These are phyloP conservation scores for Sphyrna mokarran DNA, from an alignment of 2,113 vertebrate genomes.

Conservation along the genomic window DNA sequence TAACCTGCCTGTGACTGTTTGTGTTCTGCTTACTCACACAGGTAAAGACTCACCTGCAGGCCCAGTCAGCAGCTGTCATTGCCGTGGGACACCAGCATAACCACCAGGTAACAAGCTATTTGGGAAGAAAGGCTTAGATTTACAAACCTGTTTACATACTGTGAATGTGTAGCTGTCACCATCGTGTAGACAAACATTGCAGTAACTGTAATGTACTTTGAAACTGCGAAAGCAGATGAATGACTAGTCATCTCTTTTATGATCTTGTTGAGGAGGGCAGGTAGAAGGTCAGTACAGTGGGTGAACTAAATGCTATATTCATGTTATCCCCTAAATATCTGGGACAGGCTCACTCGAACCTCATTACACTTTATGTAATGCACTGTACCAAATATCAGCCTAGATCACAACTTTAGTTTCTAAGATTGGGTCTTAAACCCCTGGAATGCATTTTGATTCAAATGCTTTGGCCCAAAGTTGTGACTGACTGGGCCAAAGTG, in stretches of 20 bases:
- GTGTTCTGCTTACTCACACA: slow-evolving; percentile 43
- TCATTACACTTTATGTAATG: background rate
- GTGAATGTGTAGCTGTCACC: background rate
- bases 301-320: background rate
- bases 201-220: background rate
- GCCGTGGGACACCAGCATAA: slow-evolving; percentile 90
- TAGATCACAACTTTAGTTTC: background rate
- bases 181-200: background rate
- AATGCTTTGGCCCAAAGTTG: background rate
- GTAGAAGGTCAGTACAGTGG: background rate
- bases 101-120: slow-evolving; percentile 66
- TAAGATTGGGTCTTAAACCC: background rate
- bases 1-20: background rate
- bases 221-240: background rate
- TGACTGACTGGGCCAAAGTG: background rate
- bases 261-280: background rate
- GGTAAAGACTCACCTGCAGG: slow-evolving; percentile 90
- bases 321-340: background rate
- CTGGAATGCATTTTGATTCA: background rate
- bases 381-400: background rate
- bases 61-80: slow-evolving; percentile 65
- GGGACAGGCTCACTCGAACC: background rate
- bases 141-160: no score
- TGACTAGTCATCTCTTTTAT: background rate
- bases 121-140: background rate